Evolutionary conservation across 2,888 invertebrate genomes (phyloP).

Genomic region (Ochropleura leucogaster): DNA sequence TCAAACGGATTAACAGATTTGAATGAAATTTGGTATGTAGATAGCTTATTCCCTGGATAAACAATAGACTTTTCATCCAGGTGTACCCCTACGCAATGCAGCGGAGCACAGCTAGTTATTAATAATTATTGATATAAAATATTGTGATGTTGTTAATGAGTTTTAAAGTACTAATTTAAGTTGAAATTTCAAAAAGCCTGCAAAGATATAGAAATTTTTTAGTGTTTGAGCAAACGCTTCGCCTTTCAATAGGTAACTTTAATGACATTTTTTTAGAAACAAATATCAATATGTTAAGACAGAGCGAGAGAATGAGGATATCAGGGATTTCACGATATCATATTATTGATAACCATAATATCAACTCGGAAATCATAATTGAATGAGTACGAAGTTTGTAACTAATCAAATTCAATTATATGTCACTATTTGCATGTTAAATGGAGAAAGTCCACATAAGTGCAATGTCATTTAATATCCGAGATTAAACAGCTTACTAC

Average conservation of each 20-base stretch:
- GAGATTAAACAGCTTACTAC: conserved; percentile 1
- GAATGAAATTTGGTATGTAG: too few relatives aligned
- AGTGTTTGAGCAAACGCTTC: neutral
- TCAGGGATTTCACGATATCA: too few relatives aligned
- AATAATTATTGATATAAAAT: neutral
- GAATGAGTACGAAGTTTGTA: neutral
- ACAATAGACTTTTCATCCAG: too few relatives aligned
- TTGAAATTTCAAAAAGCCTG: neutral
- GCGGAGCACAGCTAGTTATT: too few relatives aligned
- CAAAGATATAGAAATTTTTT: neutral
- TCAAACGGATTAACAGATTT: too few relatives aligned
- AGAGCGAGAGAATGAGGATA: too few relatives aligned
- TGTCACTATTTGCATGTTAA: neutral
- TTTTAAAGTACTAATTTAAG: neutral
- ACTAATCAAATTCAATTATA: conserved; percentile 9
- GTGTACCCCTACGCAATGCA: too few relatives aligned
- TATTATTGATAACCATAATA: too few relatives aligned
- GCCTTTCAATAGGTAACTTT: neutral
- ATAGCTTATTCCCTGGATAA: too few relatives aligned
- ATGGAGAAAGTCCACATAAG: conserved; percentile 26
- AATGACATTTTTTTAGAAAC: neutral
- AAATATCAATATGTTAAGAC: neutral
- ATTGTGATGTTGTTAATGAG: neutral
- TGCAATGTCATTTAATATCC: neutral
- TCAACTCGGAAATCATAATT: neutral